These are phyloP conservation scores for Pemphredon lugubris DNA, from an alignment of 2,888 invertebrate genomes.

Conservation along the genomic window DNA sequence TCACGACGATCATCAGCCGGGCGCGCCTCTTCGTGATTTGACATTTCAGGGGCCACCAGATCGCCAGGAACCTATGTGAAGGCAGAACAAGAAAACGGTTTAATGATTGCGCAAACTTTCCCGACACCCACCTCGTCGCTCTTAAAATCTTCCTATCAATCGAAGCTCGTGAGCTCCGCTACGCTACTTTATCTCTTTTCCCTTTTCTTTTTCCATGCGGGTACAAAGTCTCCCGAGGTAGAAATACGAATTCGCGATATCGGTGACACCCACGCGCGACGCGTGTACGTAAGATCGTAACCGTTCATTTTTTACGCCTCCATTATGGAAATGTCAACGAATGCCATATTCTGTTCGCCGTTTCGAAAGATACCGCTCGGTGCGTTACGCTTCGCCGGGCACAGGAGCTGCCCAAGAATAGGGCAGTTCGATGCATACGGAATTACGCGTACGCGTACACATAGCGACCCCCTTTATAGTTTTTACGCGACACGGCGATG, in stretches of 20 bases:
- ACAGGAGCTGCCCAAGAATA: conserved; percentile 47
- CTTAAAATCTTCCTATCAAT: no score
- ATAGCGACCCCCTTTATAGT: background rate
- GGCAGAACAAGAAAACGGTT: background rate
- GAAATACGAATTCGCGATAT: conserved; percentile 10
- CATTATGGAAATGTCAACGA: conserved; percentile 40
- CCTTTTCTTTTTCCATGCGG: no score
- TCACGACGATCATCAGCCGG: conserved; percentile 92
- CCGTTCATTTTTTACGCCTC: conserved; percentile 42
- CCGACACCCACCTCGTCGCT: no score
- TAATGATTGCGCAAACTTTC: conserved; percentile 2
- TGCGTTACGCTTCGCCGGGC: conserved; percentile 61
- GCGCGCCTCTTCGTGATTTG: conserved; percentile 95
- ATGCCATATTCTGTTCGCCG: conserved; percentile 48
- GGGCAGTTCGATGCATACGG: conserved; percentile 4
- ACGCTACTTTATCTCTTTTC: no score
- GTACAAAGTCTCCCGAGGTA: no score
- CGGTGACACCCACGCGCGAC: conserved; percentile 39
- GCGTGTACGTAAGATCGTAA: conserved; percentile 15
- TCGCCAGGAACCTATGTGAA: conserved; percentile 96
- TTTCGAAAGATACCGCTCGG: conserved; percentile 64
- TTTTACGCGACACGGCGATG: no score
- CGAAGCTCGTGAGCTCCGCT: no score
- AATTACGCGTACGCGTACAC: background rate
- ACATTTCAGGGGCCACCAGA: conserved; percentile 96